phyloP scores from a whole-genome alignment of 2,113 vertebrate genomes.

The Charadrius vociferus region DNA sequence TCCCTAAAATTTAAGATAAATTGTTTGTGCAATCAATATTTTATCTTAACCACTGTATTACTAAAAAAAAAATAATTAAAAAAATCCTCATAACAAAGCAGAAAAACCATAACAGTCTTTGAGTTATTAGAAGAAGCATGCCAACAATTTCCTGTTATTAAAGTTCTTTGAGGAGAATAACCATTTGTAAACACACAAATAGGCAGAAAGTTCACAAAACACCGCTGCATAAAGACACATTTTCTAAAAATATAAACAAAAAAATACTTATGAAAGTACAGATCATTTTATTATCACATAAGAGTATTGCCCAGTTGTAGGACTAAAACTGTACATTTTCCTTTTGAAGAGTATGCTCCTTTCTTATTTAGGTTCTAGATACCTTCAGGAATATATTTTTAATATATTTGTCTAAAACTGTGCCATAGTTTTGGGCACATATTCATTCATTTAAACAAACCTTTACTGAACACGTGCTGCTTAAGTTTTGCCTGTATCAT shows the following conservation, averaged over 20 bases:
- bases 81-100: background rate
- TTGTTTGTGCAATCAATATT: background rate
- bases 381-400: background rate
- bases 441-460: background rate
- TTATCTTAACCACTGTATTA: background rate
- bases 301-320: background rate
- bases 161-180: background rate
- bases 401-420: background rate
- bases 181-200: background rate
- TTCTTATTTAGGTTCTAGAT: background rate
- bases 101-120: background rate
- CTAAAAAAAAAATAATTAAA: background rate
- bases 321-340: background rate
- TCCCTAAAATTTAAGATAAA: background rate
- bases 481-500: background rate
- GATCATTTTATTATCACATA: background rate
- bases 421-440: background rate
- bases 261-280: background rate
- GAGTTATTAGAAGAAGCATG: background rate
- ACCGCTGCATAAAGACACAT: accelerated
- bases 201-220: background rate
- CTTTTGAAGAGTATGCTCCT: background rate
- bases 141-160: background rate
- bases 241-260: background rate
- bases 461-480: background rate